Percentiles rank a stretch among this genome's conserved stretches.
Conservation (phyloP, 2,113 vertebrate genomes). For the Thunnus thynnus region DNA sequence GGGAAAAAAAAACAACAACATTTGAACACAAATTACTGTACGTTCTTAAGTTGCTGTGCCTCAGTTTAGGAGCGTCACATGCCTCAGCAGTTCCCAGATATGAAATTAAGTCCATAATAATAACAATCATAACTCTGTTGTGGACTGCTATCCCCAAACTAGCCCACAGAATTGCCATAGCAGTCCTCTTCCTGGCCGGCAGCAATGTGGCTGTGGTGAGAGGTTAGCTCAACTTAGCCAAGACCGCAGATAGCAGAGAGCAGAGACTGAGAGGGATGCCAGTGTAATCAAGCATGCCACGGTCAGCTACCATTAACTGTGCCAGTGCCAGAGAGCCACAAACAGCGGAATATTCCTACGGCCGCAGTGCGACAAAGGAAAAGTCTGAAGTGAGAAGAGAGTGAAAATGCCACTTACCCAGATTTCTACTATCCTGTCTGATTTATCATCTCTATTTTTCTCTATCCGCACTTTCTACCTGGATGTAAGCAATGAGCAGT, state of each 20-base stretch:
- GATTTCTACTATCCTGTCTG: constrained; percentile 76
- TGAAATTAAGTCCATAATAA: constrained; percentile 49
- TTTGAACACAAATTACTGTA: constrained; percentile 10
- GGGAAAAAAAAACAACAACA: not conserved
- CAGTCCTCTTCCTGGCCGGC: constrained; percentile 61
- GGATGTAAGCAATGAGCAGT: constrained; percentile 87
- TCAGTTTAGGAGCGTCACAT: constrained; percentile 39
- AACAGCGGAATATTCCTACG: constrained; percentile 58
- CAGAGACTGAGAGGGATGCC: constrained; percentile 87
- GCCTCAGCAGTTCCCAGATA: constrained; percentile 51
- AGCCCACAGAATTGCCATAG: constrained; percentile 53
- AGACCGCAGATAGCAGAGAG: constrained; percentile 71
- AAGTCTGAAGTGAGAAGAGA: constrained; percentile 47
- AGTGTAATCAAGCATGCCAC: constrained; percentile 88
- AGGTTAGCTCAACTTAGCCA: constrained; percentile 84
- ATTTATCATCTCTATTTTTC: constrained; percentile 70
- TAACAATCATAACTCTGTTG: constrained; percentile 38
- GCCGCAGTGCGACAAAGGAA: constrained; percentile 72
- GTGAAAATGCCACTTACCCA: constrained; percentile 59
- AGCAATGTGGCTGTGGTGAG: constrained; percentile 68
- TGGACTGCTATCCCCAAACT: constrained; percentile 37
- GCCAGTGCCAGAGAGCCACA: constrained; percentile 68
- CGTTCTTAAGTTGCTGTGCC: constrained; percentile 29
- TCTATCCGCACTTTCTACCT: constrained; percentile 80
- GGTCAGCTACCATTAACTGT: constrained; percentile 86